Percentiles rank a stretch among this genome's conserved stretches.
phyloP scores from a whole-genome alignment of 1,140 invertebrate species.

The Diploscapter pachys region DNA sequence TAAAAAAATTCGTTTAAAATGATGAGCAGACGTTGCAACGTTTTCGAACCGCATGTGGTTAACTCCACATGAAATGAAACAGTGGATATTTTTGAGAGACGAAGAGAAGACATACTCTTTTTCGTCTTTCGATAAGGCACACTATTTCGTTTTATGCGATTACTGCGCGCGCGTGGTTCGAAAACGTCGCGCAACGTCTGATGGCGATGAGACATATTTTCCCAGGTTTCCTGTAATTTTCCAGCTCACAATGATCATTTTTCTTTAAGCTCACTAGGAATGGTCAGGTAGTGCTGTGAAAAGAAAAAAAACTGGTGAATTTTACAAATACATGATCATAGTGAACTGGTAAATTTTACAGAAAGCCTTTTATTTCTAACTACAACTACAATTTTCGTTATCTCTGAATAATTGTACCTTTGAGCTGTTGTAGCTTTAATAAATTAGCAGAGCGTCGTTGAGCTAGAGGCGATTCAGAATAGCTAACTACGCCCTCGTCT shows the following conservation, averaged over 20 bases:
- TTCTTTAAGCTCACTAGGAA: no score
- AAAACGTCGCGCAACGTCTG: neutral
- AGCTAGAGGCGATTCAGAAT: slow-evolving; percentile 51
- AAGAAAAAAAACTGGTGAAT: neutral
- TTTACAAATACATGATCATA: no score
- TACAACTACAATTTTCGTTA: slow-evolving; percentile 15
- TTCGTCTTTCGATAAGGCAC: no score
- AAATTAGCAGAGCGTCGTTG: slow-evolving; percentile 52
- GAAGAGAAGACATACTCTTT: no score
- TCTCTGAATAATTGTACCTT: slow-evolving; percentile 18
- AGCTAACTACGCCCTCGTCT: slow-evolving; percentile 18
- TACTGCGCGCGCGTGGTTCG: neutral
- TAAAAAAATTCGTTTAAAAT: slow-evolving; percentile 6
- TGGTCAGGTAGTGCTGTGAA: neutral
- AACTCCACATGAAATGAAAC: neutral
- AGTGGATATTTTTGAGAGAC: no score
- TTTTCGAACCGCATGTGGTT: neutral
- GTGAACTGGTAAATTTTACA: neutral
- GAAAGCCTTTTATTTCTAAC: slow-evolving; percentile 25
- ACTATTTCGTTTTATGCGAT: neutral
- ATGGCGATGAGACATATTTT: no score
- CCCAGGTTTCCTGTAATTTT: no score
- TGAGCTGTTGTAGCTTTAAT: slow-evolving; percentile 48
- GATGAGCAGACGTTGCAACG: neutral
- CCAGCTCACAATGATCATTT: no score